Conservation (phyloP, 2,113 vertebrate species). For the Chascanopsetta lugubris region DNA sequence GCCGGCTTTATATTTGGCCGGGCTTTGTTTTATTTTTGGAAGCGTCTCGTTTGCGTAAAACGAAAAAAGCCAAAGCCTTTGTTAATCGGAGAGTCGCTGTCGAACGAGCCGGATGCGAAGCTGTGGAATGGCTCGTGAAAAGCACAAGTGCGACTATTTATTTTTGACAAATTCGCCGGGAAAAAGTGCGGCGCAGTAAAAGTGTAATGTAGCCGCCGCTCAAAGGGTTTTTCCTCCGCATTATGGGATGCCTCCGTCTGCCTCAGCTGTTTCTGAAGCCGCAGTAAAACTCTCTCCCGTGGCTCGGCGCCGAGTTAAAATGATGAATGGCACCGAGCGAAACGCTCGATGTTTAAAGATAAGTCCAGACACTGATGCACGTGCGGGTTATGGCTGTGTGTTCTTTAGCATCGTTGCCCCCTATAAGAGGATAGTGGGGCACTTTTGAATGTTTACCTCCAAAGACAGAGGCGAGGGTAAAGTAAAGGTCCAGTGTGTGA, state of each 20-base stretch:
- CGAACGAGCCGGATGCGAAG: not conserved
- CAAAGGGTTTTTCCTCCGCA: slow-evolving; percentile 4
- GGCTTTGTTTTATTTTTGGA: slow-evolving; percentile 1
- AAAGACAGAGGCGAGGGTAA: too few species aligned
- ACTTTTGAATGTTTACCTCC: too few species aligned
- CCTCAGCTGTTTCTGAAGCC: slow-evolving; percentile 40
- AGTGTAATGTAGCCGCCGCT: slow-evolving; percentile 15
- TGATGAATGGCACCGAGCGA: slow-evolving; percentile 36
- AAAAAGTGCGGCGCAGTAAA: slow-evolving; percentile 1
- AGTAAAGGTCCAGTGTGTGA: too few species aligned
- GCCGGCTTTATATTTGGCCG: not conserved
- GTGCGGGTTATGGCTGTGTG: too few species aligned
- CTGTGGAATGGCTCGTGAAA: not conserved
- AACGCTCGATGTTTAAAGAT: slow-evolving; percentile 18
- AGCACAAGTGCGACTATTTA: not conserved
- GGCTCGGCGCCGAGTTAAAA: slow-evolving; percentile 47
- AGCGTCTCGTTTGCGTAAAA: not conserved
- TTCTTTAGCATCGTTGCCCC: too few species aligned
- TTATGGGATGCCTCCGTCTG: slow-evolving; percentile 16
- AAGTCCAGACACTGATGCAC: slow-evolving; percentile 28
- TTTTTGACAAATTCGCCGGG: slow-evolving; percentile 25
- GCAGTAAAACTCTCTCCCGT: slow-evolving; percentile 29
- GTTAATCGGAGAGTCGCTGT: slow-evolving; percentile 12
- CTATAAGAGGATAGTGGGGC: too few species aligned
- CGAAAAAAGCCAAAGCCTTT: not conserved